Evolutionary conservation across 2,113 vertebrate species (phyloP).

Genomic region (Cottus gobio): DNA sequence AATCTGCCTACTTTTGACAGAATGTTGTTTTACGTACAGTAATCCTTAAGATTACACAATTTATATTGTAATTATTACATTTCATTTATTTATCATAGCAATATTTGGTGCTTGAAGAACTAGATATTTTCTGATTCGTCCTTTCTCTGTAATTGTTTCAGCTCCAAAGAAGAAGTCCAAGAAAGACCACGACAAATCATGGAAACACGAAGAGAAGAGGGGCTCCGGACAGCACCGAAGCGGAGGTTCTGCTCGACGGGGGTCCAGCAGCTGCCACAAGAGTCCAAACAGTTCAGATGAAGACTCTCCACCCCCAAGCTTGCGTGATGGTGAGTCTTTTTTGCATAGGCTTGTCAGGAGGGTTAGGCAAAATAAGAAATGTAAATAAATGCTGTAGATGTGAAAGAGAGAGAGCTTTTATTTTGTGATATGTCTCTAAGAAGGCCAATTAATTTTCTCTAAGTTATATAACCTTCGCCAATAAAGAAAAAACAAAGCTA

Average conservation of each 20-base stretch:
- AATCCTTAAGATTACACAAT: background rate
- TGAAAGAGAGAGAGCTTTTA: background rate
- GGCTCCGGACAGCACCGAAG: constrained; percentile 86
- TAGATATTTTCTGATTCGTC: background rate
- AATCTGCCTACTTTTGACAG: background rate
- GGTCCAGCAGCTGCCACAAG: constrained; percentile 85
- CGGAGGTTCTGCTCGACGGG: constrained; percentile 61
- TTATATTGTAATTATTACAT: background rate
- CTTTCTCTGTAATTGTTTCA: constrained; percentile 63
- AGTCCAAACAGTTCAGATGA: constrained; percentile 82
- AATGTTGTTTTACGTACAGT: background rate
- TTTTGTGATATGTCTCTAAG: background rate
- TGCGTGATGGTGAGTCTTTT: constrained; percentile 86
- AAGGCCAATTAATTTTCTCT: background rate
- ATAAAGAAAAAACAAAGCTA: background rate
- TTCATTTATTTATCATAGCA: background rate
- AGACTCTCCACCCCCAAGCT: constrained; percentile 86
- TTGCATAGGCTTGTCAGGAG: background rate
- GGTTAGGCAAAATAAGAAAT: background rate
- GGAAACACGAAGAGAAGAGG: constrained; percentile 88
- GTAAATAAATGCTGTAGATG: background rate
- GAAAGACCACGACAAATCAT: constrained; percentile 87
- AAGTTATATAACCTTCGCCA: background rate
- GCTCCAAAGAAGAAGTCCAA: constrained; percentile 90
- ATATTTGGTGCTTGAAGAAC: background rate